Percentiles rank a stretch among this genome's conserved stretches.
Evolutionary conservation across 2,888 invertebrate species (phyloP).

Genomic region (Acholoe squamosa): DNA sequence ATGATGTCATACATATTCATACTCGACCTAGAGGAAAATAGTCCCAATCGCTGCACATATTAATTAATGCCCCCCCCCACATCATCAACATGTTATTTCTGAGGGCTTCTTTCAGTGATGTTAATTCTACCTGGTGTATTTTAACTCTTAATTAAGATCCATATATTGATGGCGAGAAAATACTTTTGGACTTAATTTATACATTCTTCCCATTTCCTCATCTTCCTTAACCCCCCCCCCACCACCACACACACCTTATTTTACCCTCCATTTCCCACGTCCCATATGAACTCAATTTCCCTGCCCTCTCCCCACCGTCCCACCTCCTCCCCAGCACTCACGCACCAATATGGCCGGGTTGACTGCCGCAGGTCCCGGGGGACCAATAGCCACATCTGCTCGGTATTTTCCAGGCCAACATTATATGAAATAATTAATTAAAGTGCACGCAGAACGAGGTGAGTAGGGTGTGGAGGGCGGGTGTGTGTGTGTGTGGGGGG

Average conservation of each 20-base stretch:
- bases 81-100: too few species aligned
- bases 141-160: too few species aligned
- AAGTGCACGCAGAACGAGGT: slow-evolving; percentile 56
- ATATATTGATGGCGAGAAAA: too few species aligned
- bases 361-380: background rate
- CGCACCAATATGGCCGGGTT: background rate
- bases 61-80: too few species aligned
- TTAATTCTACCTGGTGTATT: too few species aligned
- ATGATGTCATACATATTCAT: too few species aligned
- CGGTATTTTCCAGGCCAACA: slow-evolving; percentile 46
- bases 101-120: too few species aligned
- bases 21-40: too few species aligned
- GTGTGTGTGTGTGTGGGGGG: background rate
- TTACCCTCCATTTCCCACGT: background rate
- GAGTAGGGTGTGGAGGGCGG: background rate
- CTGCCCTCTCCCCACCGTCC: background rate
- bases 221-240: too few species aligned
- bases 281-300: background rate
- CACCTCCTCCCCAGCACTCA: background rate
- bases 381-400: slow-evolving; percentile 38
- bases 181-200: too few species aligned
- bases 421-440: slow-evolving; percentile 64
- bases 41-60: too few species aligned
- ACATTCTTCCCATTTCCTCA: too few species aligned
- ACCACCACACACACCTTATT: background rate